These are phyloP conservation scores for Tenrec ecaudatus DNA, from an alignment of 2,113 vertebrate genomes.

Conservation along the genomic window DNA sequence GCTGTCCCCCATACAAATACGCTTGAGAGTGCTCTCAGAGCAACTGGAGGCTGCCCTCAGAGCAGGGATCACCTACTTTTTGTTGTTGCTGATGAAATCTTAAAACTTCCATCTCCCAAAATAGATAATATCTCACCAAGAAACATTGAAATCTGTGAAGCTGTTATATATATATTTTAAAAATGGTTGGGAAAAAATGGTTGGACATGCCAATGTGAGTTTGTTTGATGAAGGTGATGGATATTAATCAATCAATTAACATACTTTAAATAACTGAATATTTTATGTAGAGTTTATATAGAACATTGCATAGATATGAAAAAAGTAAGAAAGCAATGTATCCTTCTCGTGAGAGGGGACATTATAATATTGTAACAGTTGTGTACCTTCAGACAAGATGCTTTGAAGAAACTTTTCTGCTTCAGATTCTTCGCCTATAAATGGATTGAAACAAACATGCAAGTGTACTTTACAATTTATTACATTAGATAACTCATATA, in stretches of 20 bases:
- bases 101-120: neutral
- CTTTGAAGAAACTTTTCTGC: neutral
- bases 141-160: neutral
- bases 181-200: neutral
- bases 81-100: neutral
- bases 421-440: neutral
- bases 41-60: neutral
- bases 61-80: neutral
- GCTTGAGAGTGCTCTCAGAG: neutral
- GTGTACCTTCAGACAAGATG: neutral
- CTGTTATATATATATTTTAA: neutral
- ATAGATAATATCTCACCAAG: neutral
- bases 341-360: neutral
- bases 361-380: neutral
- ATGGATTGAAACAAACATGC: neutral
- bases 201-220: neutral
- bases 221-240: neutral
- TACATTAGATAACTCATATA: neutral
- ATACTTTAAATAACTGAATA: neutral
- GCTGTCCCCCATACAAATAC: neutral
- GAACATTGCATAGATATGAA: neutral
- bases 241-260: conserved; percentile 11
- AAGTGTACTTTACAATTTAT: neutral
- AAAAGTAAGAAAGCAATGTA: neutral
- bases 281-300: neutral